phyloP scores from a whole-genome alignment of 1,140 invertebrate genomes.

The Episyrphus balteatus region DNA sequence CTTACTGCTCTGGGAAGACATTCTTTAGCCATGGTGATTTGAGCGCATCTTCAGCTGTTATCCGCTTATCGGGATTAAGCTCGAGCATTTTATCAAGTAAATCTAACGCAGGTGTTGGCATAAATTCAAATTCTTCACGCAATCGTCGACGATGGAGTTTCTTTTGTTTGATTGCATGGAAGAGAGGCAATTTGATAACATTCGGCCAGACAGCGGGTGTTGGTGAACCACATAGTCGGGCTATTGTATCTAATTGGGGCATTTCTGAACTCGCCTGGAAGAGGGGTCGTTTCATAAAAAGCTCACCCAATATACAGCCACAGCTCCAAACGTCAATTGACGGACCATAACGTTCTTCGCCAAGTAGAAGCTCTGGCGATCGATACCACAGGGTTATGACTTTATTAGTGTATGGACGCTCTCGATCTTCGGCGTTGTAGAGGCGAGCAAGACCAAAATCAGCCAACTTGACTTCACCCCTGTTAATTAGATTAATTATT shows the following conservation, averaged over 20 bases:
- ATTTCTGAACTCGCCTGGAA: constrained; percentile 92
- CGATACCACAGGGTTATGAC: constrained; percentile 99
- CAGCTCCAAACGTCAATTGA: constrained; percentile 99
- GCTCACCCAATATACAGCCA: constrained; percentile 96
- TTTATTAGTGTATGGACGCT: constrained; percentile 95
- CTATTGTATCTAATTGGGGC: constrained; percentile 91
- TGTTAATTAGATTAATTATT: constrained; percentile 36
- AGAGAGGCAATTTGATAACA: constrained; percentile 88
- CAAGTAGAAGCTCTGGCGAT: constrained; percentile 91
- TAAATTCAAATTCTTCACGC: constrained; percentile 84
- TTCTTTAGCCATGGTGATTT: constrained; percentile 90
- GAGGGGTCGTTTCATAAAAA: constrained; percentile 92
- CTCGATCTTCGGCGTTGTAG: constrained; percentile 90
- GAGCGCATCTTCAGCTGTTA: constrained; percentile 89
- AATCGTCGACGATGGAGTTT: constrained; percentile 78
- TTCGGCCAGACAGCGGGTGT: constrained; percentile 96
- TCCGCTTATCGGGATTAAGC: constrained; percentile 85
- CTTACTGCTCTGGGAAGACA: constrained; percentile 81
- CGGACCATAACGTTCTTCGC: constrained; percentile 96
- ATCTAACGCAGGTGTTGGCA: constrained; percentile 82
- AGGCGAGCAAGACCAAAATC: constrained; percentile 96
- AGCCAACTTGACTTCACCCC: constrained; percentile 97
- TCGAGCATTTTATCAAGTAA: constrained; percentile 94
- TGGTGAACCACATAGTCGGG: constrained; percentile 89
- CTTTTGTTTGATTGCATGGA: constrained; percentile 86